Evolutionary conservation across 2,113 vertebrate species (phyloP).

Genomic region (Geothlypis trichas): DNA sequence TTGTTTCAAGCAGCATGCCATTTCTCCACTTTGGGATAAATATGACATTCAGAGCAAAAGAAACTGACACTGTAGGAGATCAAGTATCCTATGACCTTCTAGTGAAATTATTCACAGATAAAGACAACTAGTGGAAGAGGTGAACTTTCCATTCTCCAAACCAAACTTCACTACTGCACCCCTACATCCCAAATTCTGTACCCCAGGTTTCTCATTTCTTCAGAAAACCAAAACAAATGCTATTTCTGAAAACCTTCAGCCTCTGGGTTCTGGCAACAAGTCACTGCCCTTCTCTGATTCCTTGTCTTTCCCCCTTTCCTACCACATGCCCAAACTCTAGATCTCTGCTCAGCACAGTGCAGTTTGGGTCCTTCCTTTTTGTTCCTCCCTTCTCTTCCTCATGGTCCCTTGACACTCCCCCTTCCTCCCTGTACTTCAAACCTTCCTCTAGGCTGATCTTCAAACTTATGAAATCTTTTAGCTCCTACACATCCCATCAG

Average conservation of each 20-base stretch:
- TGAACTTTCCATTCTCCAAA: neutral
- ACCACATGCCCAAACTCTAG: neutral
- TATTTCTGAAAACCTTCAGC: neutral
- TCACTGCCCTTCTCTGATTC: neutral
- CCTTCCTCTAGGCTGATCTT: neutral
- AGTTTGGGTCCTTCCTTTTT: neutral
- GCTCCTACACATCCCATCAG: neutral
- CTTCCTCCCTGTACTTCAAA: neutral
- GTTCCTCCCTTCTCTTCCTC: neutral
- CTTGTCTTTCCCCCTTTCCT: neutral
- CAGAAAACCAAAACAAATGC: neutral
- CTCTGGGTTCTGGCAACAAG: neutral
- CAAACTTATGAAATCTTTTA: neutral
- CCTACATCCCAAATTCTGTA: neutral
- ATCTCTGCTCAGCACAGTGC: neutral
- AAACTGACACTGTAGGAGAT: neutral
- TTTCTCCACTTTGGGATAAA: slow-evolving; percentile 17
- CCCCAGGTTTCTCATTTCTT: neutral
- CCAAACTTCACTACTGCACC: neutral
- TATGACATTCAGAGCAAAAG: neutral
- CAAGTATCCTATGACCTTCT: neutral
- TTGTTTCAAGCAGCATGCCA: slow-evolving; percentile 4
- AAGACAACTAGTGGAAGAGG: neutral
- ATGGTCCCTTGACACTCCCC: neutral
- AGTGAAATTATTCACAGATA: neutral